Base-by-base conservation (phyloP, 2,113 vertebrate species). In the Neoarius graeffei region DNA sequence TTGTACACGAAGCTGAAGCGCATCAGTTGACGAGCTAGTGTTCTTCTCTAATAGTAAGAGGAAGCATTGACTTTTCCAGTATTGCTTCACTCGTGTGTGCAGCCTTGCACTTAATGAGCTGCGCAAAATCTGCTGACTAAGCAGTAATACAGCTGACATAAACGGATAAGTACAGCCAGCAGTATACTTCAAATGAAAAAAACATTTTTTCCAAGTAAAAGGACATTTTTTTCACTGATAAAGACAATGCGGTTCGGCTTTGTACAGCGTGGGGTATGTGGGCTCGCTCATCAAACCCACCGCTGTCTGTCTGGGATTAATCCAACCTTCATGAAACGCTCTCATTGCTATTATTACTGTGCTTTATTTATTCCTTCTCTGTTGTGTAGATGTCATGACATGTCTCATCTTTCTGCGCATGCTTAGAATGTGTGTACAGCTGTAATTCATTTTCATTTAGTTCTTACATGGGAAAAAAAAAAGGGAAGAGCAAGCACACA, bases 101-200 rank as follows among this genome's bases (percentile, higher is more conserved):
- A 62, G 80, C 56, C 67, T 54, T 27, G 67, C 56, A 60, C 64
- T 74, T 87, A 69, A 74, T 13, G 56, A 82, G 79, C 62, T 69
- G 64, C 8, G n/a, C 67, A 82, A 60, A 71, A 82, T 59, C 23
- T 52, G 54, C 66, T 76, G 86, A 83, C 57, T 81, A 81, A 52
- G 57, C 48, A 74, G 7, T 19, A 80, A 54, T 14, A 79, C 30
- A 35, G 54, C 15, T 62, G 13, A 73, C 54, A 35, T 48, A 20
- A n/a, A 13, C 79, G 20, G 15, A 17, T 42, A 57, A 57, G 27
- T 23, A 81, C 8, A 60, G 15, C 15, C 10, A 5, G 2, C 25
- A 27, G 23, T 79, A 54, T 1, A 54, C 25, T 6, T 76, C 20
- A 25, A 50, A 76, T 14, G 23, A 50, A 74, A 23, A 74, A 2